These are phyloP conservation scores for Eupleurogrammus muticus DNA, from an alignment of 2,797 vertebrate species.

Conservation along the genomic window DNA sequence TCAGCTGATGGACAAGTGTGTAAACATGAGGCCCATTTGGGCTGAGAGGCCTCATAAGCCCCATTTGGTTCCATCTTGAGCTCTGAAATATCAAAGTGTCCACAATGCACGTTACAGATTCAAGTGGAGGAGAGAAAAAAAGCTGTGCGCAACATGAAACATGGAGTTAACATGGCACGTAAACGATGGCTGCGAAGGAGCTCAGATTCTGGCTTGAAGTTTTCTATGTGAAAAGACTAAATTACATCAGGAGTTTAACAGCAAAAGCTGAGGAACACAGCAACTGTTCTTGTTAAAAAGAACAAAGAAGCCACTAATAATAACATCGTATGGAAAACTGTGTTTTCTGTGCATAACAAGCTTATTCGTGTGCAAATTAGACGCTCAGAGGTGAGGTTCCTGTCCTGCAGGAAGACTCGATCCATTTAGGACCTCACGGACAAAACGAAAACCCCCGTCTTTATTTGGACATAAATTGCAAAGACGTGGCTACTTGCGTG, in stretches of 20 bases:
- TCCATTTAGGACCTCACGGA: conserved; percentile 14
- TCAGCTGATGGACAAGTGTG: conserved; percentile 84
- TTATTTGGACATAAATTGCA: conserved; percentile 51
- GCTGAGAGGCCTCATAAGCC: conserved; percentile 67
- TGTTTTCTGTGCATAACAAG: not conserved
- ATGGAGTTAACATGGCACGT: conserved; percentile 17
- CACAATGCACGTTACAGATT: conserved; percentile 33
- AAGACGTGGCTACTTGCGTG: conserved; percentile 41
- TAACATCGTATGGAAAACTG: not conserved
- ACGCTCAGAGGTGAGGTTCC: conserved; percentile 9
- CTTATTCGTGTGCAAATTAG: conserved; percentile 1
- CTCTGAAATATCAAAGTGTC: conserved; percentile 63
- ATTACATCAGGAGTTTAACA: not conserved
- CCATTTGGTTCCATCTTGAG: conserved; percentile 74
- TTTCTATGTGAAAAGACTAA: conserved; percentile 1
- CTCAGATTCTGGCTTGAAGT: not conserved
- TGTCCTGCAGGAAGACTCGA: conserved; percentile 2
- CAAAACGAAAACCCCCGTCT: conserved; percentile 38
- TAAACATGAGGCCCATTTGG: conserved; percentile 85
- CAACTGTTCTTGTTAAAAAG: not conserved
- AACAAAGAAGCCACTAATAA: not conserved
- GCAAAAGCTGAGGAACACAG: conserved; percentile 9
- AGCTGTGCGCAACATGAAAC: conserved; percentile 22
- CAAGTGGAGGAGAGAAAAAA: conserved; percentile 20
- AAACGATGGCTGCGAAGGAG: conserved; percentile 19